Percentiles rank a stretch among this genome's conserved stretches.
These are phyloP conservation scores for Lobophora halterata DNA, from an alignment of 2,888 invertebrate genomes.

Conservation along the genomic window DNA sequence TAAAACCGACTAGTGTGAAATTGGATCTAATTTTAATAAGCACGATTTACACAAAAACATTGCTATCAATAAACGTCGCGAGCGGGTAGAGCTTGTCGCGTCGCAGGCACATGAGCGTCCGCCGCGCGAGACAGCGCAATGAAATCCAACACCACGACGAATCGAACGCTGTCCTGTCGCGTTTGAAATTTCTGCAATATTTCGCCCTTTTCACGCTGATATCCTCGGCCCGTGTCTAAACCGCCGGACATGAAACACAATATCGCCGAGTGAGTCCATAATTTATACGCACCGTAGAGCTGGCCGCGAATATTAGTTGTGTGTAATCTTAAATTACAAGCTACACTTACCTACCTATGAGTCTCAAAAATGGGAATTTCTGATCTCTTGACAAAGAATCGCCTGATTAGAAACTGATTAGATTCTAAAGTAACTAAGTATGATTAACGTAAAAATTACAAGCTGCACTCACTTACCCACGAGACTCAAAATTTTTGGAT, in stretches of 20 bases:
- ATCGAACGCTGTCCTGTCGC: constrained; percentile 79
- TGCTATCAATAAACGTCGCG: constrained; percentile 67
- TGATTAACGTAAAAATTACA: no score
- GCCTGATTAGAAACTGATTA: no score
- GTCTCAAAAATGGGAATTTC: constrained; percentile 18
- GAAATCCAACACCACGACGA: constrained; percentile 78
- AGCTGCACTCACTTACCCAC: no score
- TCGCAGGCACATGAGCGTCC: constrained; percentile 54
- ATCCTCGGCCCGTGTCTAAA: constrained; percentile 74
- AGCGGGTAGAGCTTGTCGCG: constrained; percentile 49
- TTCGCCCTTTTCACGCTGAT: constrained; percentile 79
- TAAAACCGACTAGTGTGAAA: constrained; percentile 45
- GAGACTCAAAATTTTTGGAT: no score
- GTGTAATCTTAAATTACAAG: constrained; percentile 56
- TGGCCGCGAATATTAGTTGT: constrained; percentile 57
- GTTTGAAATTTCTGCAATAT: constrained; percentile 79
- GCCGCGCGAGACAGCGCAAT: constrained; percentile 68
- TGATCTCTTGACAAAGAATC: no score
- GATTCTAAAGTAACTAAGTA: no score
- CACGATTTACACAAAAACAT: constrained; percentile 58
- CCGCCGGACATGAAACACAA: constrained; percentile 78
- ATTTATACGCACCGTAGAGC: constrained; percentile 66
- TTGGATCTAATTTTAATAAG: constrained; percentile 60
- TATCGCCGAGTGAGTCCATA: constrained; percentile 71
- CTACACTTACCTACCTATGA: no score